These are phyloP conservation scores for Euphydryas editha DNA, from an alignment of 2,888 invertebrate species.

Conservation along the genomic window DNA sequence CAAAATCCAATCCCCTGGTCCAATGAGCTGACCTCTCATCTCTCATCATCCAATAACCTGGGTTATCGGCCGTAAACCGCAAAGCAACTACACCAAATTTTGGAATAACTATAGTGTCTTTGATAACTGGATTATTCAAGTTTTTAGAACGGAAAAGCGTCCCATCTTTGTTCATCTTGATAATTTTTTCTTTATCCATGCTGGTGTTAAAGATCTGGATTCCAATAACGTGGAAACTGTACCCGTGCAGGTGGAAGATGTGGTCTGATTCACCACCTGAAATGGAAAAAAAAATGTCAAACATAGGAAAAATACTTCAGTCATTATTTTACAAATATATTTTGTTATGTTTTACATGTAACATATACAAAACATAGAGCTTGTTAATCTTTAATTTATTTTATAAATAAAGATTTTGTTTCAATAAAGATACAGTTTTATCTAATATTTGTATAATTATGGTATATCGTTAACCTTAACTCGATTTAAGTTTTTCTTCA, in stretches of 20 bases:
- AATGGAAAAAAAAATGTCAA: slow-evolving; percentile 19
- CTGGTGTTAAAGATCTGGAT: slow-evolving; percentile 79
- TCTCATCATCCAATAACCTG: slow-evolving; percentile 92
- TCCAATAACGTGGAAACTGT: slow-evolving; percentile 88
- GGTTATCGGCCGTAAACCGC: slow-evolving; percentile 89
- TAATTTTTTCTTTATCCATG: slow-evolving; percentile 78
- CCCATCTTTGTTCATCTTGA: slow-evolving; percentile 83
- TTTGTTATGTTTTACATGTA: background rate
- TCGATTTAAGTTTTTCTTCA: too few relatives aligned
- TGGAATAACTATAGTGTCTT: slow-evolving; percentile 90
- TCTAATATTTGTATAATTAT: too few relatives aligned
- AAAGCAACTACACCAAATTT: slow-evolving; percentile 87
- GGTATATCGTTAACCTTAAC: too few relatives aligned
- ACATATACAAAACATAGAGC: too few relatives aligned
- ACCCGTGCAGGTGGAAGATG: slow-evolving; percentile 90
- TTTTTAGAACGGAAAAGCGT: slow-evolving; percentile 81
- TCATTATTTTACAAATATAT: background rate
- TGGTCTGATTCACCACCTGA: slow-evolving; percentile 86
- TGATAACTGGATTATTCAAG: slow-evolving; percentile 84
- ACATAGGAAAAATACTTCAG: background rate
- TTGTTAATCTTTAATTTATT: too few relatives aligned
- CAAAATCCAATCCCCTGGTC: slow-evolving; percentile 89
- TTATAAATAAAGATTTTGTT: too few relatives aligned
- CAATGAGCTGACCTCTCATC: slow-evolving; percentile 89
- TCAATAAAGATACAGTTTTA: too few relatives aligned